Evolutionary conservation across 2,113 vertebrate genomes (phyloP), one percentile per base, ranked within the genome.

Genomic region (Ageneiosus marmoratus): DNA sequence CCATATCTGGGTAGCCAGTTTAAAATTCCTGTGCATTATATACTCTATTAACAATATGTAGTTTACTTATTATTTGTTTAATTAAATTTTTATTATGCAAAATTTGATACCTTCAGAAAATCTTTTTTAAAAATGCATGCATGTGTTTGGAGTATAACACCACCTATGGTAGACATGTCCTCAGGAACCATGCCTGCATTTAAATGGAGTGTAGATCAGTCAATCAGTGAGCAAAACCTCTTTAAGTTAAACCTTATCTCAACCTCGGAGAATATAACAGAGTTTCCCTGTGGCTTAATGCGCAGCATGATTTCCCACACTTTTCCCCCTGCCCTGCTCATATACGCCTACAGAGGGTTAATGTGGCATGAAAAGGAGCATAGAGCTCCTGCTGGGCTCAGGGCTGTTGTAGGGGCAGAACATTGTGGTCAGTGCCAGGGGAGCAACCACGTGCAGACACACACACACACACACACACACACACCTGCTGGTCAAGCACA

Each of bases 321-420:
- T 75, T 37, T 32, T 62, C 58, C 46, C 44, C 48, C 24, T 77
- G 73, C 73, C 81, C 81, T 77, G 73, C 77, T 60, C 44, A 27
- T 9, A 29, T 53, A 34, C 44, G 72, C 81, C 73, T 67, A 34
- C 73, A 77, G 81, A 77, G 81, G 81, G 81, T 76, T 83, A 83
- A 83, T 83, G 81, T 83, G 73, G 81, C 81, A 83, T 83, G 73
- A 77, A 83, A 62, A 77, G 48, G 72, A 82, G 72, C 58, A 63
- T 7, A 11, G 53, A 44, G 32, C 73, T 77, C 81, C 81, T 55
- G 81, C 81, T 83, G 81, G 58, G 81, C 73, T 34, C 81, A 41
- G 48, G 56, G 73, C 60, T 77, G 72, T 20, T 77, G 58, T 63
- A 62, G 55, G 65, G 75, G 20, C 41, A 73, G 32, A 70, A 79